Conservation (phyloP, 1,140 invertebrate species). For the Vanessa tameamea region DNA sequence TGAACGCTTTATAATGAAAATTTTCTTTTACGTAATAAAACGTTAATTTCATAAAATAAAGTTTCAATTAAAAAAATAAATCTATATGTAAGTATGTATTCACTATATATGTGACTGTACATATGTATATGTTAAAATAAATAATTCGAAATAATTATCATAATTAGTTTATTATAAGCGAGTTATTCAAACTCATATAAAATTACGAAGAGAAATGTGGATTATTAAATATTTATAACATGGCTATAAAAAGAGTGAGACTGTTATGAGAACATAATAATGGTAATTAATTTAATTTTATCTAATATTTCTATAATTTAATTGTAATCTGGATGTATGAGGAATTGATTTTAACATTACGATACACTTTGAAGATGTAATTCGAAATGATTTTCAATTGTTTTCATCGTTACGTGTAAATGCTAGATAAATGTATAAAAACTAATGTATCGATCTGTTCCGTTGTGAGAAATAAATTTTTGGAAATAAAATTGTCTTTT, state of each 20-base stretch:
- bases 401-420: constrained; percentile 36
- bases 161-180: too few species aligned
- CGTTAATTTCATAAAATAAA: not conserved
- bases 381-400: constrained; percentile 6
- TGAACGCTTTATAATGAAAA: not conserved
- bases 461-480: constrained; percentile 59
- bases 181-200: too few species aligned
- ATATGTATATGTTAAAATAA: too few species aligned
- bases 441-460: constrained; percentile 49
- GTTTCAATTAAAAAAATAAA: not conserved
- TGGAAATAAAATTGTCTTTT: constrained; percentile 29
- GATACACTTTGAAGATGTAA: not conserved
- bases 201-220: too few species aligned
- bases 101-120: too few species aligned
- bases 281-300: too few species aligned
- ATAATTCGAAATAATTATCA: too few species aligned
- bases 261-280: not conserved
- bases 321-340: not conserved
- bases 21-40: not conserved
- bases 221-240: too few species aligned
- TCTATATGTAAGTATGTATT: too few species aligned
- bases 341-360: not conserved
- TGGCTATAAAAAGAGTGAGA: too few species aligned
- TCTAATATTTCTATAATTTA: not conserved
- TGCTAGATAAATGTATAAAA: constrained; percentile 46